A percentile compares a stretch with the other conserved stretches of the same genome.
Evolutionary conservation across 2,888 invertebrate species (phyloP).

Genomic region (Helleia helle): DNA sequence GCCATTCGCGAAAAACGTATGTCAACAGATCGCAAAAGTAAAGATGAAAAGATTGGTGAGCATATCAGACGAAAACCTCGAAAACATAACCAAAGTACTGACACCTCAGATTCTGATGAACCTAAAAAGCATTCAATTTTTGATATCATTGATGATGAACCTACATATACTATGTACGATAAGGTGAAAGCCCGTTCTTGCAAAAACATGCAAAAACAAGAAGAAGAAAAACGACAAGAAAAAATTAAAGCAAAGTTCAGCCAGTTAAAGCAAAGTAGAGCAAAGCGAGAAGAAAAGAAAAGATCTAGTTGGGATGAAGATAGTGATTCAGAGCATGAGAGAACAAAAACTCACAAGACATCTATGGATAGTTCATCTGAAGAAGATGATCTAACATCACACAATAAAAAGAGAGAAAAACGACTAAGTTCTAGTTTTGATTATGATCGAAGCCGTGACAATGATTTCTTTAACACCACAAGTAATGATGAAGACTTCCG

Average conservation of each 20-base stretch:
- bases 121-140: conserved; percentile 93
- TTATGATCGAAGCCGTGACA: conserved; percentile 58
- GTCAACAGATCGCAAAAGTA: conserved; percentile 66
- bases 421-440: conserved; percentile 47
- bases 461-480: conserved; percentile 60
- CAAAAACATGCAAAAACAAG: conserved; percentile 94
- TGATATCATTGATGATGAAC: conserved; percentile 91
- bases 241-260: conserved; percentile 93
- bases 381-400: conserved; percentile 52
- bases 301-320: conserved; percentile 93
- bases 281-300: conserved; percentile 91
- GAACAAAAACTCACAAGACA: conserved; percentile 48
- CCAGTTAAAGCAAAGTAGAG: conserved; percentile 89
- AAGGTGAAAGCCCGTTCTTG: conserved; percentile 96
- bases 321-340: conserved; percentile 78
- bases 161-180: conserved; percentile 97
- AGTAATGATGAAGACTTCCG: conserved; percentile 65
- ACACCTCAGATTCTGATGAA: conserved; percentile 84
- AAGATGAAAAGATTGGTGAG: conserved; percentile 61
- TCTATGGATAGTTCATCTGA: conserved; percentile 73
- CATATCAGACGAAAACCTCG: conserved; percentile 54
- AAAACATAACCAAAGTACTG: conserved; percentile 72
- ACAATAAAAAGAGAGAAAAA: conserved; percentile 64
- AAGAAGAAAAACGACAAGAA: conserved; percentile 88
- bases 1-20: conserved; percentile 59